phyloP scores from a whole-genome alignment of 92 coral and sea anemone genomes.

The Zoanthus sociatus region DNA sequence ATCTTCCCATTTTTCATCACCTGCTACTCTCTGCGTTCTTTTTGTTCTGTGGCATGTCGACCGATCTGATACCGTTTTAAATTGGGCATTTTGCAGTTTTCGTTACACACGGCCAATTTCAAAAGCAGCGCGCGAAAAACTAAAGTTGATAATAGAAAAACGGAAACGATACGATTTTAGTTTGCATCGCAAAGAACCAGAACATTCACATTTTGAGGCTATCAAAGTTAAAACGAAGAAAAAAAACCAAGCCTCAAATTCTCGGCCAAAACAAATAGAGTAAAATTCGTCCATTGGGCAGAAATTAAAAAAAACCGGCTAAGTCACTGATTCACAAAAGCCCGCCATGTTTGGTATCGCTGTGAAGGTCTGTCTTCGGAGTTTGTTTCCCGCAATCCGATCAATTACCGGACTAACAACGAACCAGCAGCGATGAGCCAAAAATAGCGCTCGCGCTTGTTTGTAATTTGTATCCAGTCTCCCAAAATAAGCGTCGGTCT shows the following conservation, averaged over 20 bases:
- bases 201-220: background rate
- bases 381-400: background rate
- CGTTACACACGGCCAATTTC: background rate
- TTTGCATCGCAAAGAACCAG: background rate
- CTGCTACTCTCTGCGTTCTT: background rate
- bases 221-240: background rate
- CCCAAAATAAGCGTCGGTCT: background rate
- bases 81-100: background rate
- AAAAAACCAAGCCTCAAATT: conserved; percentile 9
- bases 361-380: background rate
- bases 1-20: background rate
- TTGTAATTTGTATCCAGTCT: background rate
- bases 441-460: background rate
- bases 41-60: background rate
- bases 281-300: background rate
- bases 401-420: background rate
- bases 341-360: conserved; percentile 8
- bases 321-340: background rate
- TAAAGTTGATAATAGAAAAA: too few relatives aligned
- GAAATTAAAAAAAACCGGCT: too few relatives aligned
- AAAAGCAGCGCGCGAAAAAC: too few relatives aligned
- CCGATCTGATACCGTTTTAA: background rate
- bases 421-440: background rate
- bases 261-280: background rate
- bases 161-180: background rate